phyloP scores from a whole-genome alignment of 2,797 vertebrate species.

The Eleutherodactylus coqui region DNA sequence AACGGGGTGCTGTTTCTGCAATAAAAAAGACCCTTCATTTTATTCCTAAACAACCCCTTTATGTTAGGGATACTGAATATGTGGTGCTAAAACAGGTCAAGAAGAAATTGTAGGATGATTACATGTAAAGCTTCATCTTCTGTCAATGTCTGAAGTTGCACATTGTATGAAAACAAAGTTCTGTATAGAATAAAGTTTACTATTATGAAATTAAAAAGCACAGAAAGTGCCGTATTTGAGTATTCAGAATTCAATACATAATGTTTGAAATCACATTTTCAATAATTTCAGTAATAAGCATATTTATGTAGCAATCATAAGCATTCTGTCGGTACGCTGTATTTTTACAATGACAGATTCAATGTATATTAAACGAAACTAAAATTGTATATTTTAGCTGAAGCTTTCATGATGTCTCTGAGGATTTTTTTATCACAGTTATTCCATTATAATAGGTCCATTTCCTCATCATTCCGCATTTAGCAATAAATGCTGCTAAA shows the following conservation, averaged over 20 bases:
- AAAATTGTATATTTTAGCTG: constrained; percentile 78
- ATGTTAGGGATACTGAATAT: too few relatives aligned
- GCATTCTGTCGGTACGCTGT: constrained; percentile 77
- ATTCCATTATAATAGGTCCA: constrained; percentile 81
- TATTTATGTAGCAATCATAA: constrained; percentile 76
- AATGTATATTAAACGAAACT: constrained; percentile 81
- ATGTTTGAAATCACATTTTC: constrained; percentile 67
- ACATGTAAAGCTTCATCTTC: background rate
- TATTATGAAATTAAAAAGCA: constrained; percentile 4
- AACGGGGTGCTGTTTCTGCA: too few relatives aligned
- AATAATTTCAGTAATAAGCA: constrained; percentile 71
- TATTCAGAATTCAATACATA: constrained; percentile 7
- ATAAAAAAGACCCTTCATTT: too few relatives aligned
- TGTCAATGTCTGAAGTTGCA: background rate
- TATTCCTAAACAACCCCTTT: too few relatives aligned
- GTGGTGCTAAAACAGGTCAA: too few relatives aligned
- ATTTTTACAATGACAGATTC: constrained; percentile 76
- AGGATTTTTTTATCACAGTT: constrained; percentile 79
- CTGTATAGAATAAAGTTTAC: constrained; percentile 8
- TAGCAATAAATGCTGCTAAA: constrained; percentile 83
- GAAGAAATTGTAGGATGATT: background rate
- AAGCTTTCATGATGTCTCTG: constrained; percentile 77
- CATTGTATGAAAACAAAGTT: background rate
- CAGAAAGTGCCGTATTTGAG: background rate
- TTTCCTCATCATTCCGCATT: constrained; percentile 83